Evolutionary conservation across 2,888 invertebrate genomes (phyloP).

Genomic region (Lissocephala sabroskyi): DNA sequence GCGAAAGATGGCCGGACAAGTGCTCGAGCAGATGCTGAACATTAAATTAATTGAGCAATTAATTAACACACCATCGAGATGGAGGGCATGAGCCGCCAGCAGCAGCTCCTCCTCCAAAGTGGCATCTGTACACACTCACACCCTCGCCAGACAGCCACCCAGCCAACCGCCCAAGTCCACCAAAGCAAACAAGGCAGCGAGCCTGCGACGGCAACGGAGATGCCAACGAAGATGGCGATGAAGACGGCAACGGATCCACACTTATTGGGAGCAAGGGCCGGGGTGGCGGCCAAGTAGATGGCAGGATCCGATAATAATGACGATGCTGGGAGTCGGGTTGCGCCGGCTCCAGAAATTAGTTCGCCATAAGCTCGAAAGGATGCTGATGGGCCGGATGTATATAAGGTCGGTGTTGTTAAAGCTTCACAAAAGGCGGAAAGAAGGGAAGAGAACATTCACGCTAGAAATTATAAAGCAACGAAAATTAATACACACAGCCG

Average conservation of each 20-base stretch:
- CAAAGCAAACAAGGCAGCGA: no score
- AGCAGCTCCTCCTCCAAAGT: conserved; percentile 34
- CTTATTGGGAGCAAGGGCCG: no score
- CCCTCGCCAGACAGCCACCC: conserved; percentile 25
- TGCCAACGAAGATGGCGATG: no score
- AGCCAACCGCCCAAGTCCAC: conserved; percentile 15
- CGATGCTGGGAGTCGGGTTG: no score
- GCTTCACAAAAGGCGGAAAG: conserved; percentile 40
- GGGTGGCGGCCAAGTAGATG: no score
- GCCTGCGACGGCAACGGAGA: no score
- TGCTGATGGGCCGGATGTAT: conserved; percentile 11
- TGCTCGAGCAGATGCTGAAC: conserved; percentile 44
- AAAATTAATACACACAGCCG: conserved; percentile 57
- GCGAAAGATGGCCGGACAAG: not conserved
- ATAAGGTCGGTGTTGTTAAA: no score
- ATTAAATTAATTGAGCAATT: conserved; percentile 70
- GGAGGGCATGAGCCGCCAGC: conserved; percentile 23
- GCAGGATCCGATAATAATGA: no score
- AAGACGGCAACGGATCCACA: no score
- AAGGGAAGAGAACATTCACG: no score
- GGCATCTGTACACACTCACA: conserved; percentile 6
- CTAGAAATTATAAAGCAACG: conserved; percentile 61
- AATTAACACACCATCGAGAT: conserved; percentile 66
- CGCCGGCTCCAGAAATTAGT: conserved; percentile 6
- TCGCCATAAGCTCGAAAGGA: not conserved